phyloP scores from a whole-genome alignment of 2,113 vertebrate species.

The Podarcis muralis region DNA sequence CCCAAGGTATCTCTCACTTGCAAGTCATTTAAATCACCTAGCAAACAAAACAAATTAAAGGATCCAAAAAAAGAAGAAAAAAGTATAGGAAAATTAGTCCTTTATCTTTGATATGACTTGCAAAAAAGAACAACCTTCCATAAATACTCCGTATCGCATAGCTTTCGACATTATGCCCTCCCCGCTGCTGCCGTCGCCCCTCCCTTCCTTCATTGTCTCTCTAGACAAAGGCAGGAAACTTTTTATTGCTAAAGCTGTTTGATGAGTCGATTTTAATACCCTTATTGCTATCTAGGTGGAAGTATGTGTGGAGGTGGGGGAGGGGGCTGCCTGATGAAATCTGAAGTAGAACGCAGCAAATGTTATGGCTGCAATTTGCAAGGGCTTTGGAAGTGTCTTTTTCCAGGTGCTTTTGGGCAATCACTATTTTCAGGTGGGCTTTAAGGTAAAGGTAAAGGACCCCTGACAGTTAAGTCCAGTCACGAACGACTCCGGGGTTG shows the following conservation, averaged over 20 bases:
- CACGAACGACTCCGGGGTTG: too few species aligned
- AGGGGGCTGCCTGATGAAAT: constrained; percentile 36
- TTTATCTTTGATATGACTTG: constrained; percentile 52
- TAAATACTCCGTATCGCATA: constrained; percentile 39
- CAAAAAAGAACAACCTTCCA: constrained; percentile 26
- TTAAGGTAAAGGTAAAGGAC: too few species aligned
- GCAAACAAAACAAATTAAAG: constrained; percentile 71
- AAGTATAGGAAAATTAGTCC: constrained; percentile 59
- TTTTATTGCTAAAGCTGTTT: constrained; percentile 56
- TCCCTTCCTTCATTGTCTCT: constrained; percentile 15
- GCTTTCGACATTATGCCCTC: background rate
- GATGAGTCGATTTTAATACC: constrained; percentile 53
- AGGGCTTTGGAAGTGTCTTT: background rate
- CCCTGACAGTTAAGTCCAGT: too few species aligned
- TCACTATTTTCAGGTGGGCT: too few species aligned
- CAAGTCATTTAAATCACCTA: constrained; percentile 73
- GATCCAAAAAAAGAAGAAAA: constrained; percentile 43
- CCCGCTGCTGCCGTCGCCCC: constrained; percentile 8
- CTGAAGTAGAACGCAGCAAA: constrained; percentile 38
- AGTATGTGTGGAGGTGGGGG: too few species aligned
- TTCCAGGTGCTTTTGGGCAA: background rate
- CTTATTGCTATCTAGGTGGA: constrained; percentile 46
- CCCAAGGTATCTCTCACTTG: constrained; percentile 71
- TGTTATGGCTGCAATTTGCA: background rate
- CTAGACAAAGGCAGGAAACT: constrained; percentile 54